These are phyloP conservation scores for Hermaeophaga mercurialis DNA, from an alignment of 2,888 invertebrate species.

Conservation along the genomic window DNA sequence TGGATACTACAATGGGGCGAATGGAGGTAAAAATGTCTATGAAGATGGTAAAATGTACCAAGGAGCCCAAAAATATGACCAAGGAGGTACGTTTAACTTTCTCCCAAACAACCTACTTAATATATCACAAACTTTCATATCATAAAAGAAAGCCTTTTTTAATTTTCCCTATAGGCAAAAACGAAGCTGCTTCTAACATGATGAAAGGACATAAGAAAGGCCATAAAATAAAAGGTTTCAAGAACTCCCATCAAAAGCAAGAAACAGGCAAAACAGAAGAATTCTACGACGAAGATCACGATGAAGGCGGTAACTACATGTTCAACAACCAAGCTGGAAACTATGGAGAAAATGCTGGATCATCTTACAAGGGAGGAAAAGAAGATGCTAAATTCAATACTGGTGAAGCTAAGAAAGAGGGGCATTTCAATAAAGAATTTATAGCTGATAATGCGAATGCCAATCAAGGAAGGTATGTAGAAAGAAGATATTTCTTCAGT, in stretches of 20 bases:
- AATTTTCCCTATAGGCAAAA: constrained; percentile 53
- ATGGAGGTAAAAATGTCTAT: constrained; percentile 63
- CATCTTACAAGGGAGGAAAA: constrained; percentile 65
- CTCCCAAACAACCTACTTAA: no score
- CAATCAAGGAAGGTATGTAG: constrained; percentile 63
- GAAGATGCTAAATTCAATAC: constrained; percentile 64
- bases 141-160: background rate
- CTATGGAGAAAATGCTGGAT: constrained; percentile 62
- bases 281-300: constrained; percentile 69
- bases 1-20: constrained; percentile 63
- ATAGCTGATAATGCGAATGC: constrained; percentile 64
- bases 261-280: constrained; percentile 69
- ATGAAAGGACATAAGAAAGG: constrained; percentile 68
- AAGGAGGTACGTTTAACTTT: constrained; percentile 58
- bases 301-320: constrained; percentile 66
- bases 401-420: constrained; percentile 63
- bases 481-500: background rate
- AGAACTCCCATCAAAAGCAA: constrained; percentile 69
- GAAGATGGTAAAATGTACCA: constrained; percentile 66
- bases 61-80: constrained; percentile 63
- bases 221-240: constrained; percentile 70
- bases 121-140: no score
- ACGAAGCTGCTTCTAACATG: constrained; percentile 63
- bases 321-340: constrained; percentile 64
- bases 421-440: constrained; percentile 63